Conservation (phyloP, 2,888 invertebrate genomes). For the Lacanobia wlatinum region DNA sequence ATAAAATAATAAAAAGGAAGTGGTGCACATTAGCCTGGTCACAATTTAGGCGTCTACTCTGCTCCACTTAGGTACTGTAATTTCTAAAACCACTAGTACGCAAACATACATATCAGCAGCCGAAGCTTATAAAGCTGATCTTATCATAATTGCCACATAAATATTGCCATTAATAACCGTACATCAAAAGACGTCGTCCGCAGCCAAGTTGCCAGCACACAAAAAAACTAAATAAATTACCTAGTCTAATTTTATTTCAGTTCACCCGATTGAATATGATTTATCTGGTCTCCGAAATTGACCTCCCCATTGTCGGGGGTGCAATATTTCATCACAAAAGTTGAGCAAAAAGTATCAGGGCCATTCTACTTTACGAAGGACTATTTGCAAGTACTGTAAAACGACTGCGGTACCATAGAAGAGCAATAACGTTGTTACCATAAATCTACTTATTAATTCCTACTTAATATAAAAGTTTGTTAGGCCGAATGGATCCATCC, state of each 20-base stretch:
- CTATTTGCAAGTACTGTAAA: neutral
- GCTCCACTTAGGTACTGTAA: too few species aligned
- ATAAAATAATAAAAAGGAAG: too few species aligned
- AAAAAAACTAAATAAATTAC: constrained; percentile 54
- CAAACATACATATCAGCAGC: neutral
- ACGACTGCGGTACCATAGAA: neutral
- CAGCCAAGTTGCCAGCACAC: constrained; percentile 7
- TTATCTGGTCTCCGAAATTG: constrained; percentile 60
- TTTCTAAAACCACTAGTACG: neutral
- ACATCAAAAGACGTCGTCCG: constrained; percentile 10
- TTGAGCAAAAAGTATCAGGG: constrained; percentile 51
- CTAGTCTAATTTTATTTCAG: constrained; percentile 59
- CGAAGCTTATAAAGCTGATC: neutral
- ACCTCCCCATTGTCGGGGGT: constrained; percentile 55
- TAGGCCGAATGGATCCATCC: too few species aligned
- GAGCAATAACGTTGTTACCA: neutral
- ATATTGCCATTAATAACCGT: constrained; percentile 20
- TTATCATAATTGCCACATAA: constrained; percentile 25
- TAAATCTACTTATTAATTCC: neutral
- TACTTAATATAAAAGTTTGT: neutral
- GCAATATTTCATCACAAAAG: constrained; percentile 53
- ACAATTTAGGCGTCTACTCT: too few species aligned
- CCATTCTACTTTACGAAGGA: neutral
- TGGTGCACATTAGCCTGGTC: too few species aligned
- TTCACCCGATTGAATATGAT: constrained; percentile 64